A percentile compares a stretch with the other conserved stretches of the same genome.
These are phyloP conservation scores for Tragelaphus scriptus DNA, from an alignment of 2,113 vertebrate genomes.

Conservation along the genomic window DNA sequence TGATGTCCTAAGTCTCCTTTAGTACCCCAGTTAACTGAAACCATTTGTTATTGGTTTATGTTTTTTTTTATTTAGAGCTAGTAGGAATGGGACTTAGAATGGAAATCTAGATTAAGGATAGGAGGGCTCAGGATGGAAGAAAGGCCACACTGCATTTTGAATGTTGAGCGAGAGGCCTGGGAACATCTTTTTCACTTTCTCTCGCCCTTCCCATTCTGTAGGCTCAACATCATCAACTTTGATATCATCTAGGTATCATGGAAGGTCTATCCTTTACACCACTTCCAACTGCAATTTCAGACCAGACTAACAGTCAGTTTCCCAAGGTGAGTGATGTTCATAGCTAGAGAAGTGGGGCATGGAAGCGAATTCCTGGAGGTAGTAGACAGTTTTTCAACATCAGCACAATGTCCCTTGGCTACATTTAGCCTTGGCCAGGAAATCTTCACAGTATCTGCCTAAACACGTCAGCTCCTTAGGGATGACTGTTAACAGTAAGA, in stretches of 20 bases:
- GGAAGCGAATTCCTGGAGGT: not conserved
- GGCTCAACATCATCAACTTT: constrained; percentile 54
- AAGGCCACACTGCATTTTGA: not conserved
- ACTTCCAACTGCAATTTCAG: constrained; percentile 66
- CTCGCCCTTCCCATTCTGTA: not conserved
- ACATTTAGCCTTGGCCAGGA: not conserved
- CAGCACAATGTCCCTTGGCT: not conserved
- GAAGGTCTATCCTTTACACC: rapidly evolving
- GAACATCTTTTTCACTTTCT: not conserved
- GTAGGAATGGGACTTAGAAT: not conserved
- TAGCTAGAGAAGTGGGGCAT: not conserved
- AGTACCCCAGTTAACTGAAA: not conserved
- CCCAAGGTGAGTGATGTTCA: constrained; percentile 57
- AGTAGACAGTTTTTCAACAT: not conserved
- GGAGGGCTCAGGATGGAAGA: not conserved
- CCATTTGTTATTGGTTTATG: not conserved
- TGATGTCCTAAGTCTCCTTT: not conserved
- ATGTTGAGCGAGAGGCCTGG: not conserved
- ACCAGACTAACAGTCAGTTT: constrained; percentile 51
- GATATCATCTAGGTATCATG: constrained; percentile 31
- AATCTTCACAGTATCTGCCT: not conserved
- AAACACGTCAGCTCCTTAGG: not conserved
- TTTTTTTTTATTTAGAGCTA: not conserved
- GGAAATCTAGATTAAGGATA: not conserved
- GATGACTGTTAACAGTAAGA: not conserved